phyloP scores from a whole-genome alignment of 2,888 invertebrate genomes.

The Tuberolachnus salignus region DNA sequence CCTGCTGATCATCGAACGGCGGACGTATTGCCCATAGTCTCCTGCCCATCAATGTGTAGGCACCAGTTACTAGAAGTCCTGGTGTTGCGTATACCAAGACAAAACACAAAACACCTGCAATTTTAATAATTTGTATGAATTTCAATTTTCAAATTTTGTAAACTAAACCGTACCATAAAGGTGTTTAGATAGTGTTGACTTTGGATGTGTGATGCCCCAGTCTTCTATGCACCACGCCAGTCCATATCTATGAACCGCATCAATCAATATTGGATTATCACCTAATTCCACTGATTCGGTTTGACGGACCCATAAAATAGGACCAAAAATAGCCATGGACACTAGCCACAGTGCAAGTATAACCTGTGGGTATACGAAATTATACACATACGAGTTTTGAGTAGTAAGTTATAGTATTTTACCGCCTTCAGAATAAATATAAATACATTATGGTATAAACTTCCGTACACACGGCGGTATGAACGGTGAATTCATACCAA shows the following conservation, averaged over 20 bases:
- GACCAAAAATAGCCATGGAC: constrained; percentile 72
- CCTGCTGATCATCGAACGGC: constrained; percentile 73
- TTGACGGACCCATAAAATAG: constrained; percentile 67
- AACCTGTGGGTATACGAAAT: constrained; percentile 59
- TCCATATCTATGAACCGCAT: constrained; percentile 60
- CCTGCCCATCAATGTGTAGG: constrained; percentile 73
- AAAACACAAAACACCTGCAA: constrained; percentile 71
- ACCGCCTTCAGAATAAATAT: no score
- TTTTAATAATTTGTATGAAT: background rate
- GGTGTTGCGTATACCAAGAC: constrained; percentile 78
- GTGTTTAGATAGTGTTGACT: constrained; percentile 54
- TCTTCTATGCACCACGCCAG: constrained; percentile 59
- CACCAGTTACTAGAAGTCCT: constrained; percentile 65
- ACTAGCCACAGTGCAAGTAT: constrained; percentile 72
- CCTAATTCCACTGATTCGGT: constrained; percentile 59
- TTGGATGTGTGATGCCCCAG: constrained; percentile 54
- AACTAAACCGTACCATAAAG: constrained; percentile 57
- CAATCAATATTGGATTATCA: constrained; percentile 58
- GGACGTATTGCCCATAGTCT: constrained; percentile 73
- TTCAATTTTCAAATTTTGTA: background rate
- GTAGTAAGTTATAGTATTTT: background rate
- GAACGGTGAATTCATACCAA: no score
- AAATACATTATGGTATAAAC: no score
- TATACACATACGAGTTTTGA: background rate
- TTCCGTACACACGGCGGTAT: no score